A percentile compares a stretch with the other conserved stretches of the same genome.
phyloP scores from a whole-genome alignment of 2,888 invertebrate species.

The Chirona hameri region DNA sequence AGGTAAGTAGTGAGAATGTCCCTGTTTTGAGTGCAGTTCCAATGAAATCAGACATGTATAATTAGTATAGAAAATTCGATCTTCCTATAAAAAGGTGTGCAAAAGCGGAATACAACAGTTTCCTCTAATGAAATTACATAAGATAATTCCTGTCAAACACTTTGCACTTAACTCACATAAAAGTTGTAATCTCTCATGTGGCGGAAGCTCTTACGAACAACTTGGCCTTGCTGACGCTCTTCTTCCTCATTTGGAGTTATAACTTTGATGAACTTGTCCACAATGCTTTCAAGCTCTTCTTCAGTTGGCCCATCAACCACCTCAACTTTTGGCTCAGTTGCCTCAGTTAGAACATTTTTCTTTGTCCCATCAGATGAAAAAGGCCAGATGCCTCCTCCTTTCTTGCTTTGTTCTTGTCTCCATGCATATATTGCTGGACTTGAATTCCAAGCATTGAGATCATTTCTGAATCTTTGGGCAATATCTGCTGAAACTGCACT shows the following conservation, averaged over 20 bases:
- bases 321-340: conserved; percentile 7
- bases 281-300: conserved; percentile 52
- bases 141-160: not conserved
- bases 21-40: too few relatives aligned
- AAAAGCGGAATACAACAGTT: too few relatives aligned
- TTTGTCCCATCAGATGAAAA: conserved; percentile 38
- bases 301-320: conserved; percentile 31
- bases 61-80: too few relatives aligned
- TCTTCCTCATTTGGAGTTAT: conserved; percentile 54
- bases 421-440: not conserved
- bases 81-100: too few relatives aligned
- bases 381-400: conserved; percentile 27
- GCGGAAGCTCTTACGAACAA: not conserved
- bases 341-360: conserved; percentile 1
- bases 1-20: too few relatives aligned
- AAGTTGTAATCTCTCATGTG: conserved; percentile 36
- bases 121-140: not conserved
- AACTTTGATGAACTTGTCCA: conserved; percentile 57
- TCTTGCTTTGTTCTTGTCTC: conserved; percentile 24
- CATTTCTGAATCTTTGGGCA: conserved; percentile 50
- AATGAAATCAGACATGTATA: too few relatives aligned
- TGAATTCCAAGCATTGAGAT: conserved; percentile 3
- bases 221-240: conserved; percentile 31
- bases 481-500: conserved; percentile 45
- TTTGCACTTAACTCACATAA: conserved; percentile 30